Conservation (phyloP, 2,797 vertebrate species). For the Okamejei kenojei region DNA sequence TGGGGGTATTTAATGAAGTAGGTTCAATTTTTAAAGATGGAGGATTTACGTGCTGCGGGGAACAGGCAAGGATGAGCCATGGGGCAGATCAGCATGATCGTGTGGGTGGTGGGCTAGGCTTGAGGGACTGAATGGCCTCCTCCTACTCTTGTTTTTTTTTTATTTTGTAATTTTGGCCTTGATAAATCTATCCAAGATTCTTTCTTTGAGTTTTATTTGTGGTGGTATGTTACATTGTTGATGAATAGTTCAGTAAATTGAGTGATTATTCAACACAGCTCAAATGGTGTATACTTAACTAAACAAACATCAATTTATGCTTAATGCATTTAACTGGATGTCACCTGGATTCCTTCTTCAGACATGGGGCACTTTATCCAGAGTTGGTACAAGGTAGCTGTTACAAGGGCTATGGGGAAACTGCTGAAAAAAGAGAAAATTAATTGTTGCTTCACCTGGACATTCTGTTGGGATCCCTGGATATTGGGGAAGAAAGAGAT, state of each 20-base stretch:
- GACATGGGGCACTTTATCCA: neutral
- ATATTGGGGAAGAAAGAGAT: neutral
- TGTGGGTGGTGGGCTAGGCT: too few species aligned
- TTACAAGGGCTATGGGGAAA: too few species aligned
- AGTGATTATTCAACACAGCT: neutral
- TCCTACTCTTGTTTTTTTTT: too few species aligned
- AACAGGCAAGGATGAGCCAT: too few species aligned
- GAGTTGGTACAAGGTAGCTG: neutral
- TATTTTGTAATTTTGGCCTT: neutral
- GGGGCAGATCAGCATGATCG: too few species aligned
- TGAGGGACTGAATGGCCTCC: too few species aligned
- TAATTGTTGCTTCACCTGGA: too few species aligned
- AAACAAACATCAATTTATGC: neutral
- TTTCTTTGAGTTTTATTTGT: neutral
- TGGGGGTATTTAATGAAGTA: too few species aligned
- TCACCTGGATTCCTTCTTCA: neutral
- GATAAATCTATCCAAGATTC: neutral
- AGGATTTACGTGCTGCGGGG: too few species aligned
- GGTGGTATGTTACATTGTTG: neutral
- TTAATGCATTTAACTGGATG: neutral
- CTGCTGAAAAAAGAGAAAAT: too few species aligned
- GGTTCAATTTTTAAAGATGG: too few species aligned
- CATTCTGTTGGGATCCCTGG: neutral
- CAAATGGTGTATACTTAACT: neutral
- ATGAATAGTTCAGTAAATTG: neutral